Evolutionary conservation across 2,113 vertebrate species (phyloP).

Genomic region (Acanthochromis polyacanthus): DNA sequence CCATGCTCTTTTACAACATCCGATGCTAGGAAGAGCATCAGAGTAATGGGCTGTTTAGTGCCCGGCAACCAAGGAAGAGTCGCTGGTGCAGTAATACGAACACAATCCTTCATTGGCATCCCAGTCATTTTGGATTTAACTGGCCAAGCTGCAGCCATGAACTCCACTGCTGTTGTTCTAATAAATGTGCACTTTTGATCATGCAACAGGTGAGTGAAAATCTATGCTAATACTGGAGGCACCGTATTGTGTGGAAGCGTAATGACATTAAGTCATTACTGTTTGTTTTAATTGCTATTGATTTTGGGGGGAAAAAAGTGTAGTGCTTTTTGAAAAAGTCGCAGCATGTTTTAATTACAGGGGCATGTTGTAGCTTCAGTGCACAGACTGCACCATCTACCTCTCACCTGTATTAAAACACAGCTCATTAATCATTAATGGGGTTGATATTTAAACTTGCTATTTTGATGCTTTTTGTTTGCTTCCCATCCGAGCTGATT

Average conservation of each 20-base stretch:
- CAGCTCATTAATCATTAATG: conserved; percentile 2
- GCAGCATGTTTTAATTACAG: no score
- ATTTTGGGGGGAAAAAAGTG: not conserved
- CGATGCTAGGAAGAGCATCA: not conserved
- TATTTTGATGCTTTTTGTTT: conserved; percentile 3
- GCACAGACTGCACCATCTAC: no score
- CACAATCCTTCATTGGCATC: conserved; percentile 19
- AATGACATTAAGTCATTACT: not conserved
- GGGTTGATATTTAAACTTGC: not conserved
- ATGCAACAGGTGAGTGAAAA: not conserved
- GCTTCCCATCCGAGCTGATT: conserved; percentile 1
- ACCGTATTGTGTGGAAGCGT: not conserved
- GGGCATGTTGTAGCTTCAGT: no score
- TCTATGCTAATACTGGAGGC: not conserved
- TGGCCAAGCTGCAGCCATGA: not conserved
- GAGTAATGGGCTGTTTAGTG: conserved; percentile 5
- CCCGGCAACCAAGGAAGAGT: conserved; percentile 2
- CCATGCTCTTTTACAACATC: conserved; percentile 27
- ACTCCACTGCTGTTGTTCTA: not conserved
- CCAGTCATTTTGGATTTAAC: not conserved
- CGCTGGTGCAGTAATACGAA: conserved; percentile 8
- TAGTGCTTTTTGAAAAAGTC: not conserved
- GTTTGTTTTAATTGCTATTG: conserved; percentile 22
- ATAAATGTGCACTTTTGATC: not conserved
- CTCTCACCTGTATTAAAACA: no score